phyloP scores from a whole-genome alignment of 1,140 invertebrate genomes.

The Helicoverpa zea region DNA sequence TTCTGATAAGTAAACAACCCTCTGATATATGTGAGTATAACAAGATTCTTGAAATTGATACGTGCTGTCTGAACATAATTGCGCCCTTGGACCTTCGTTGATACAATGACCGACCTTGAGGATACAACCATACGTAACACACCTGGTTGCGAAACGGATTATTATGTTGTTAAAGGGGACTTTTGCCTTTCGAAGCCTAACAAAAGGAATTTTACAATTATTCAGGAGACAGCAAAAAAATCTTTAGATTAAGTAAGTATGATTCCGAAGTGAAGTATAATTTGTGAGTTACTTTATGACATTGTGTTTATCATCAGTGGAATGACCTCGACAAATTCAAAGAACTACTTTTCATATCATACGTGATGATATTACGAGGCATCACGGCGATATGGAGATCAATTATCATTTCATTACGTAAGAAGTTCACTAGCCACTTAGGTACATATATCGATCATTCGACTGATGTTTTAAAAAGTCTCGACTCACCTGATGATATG shows the following conservation, averaged over 20 bases:
- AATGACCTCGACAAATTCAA: too few species aligned
- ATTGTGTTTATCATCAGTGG: not conserved
- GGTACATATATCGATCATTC: not conserved
- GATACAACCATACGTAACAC: slow-evolving; percentile 9
- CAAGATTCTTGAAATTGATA: not conserved
- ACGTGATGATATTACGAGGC: too few species aligned
- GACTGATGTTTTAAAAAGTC: not conserved
- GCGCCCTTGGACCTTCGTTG: not conserved
- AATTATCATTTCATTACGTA: too few species aligned
- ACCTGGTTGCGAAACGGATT: not conserved
- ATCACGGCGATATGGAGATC: too few species aligned
- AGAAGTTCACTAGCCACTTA: too few species aligned
- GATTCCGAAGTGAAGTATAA: too few species aligned
- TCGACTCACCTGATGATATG: not conserved
- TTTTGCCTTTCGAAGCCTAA: not conserved
- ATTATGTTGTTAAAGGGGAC: not conserved
- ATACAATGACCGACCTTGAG: slow-evolving; percentile 28
- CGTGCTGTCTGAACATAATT: not conserved
- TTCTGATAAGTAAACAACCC: slow-evolving; percentile 12
- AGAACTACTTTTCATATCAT: too few species aligned
- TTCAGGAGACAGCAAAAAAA: not conserved
- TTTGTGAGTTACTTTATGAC: not conserved
- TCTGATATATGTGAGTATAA: slow-evolving; percentile 1
- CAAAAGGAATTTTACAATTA: not conserved
- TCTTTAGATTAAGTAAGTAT: too few species aligned